Percentiles rank a stretch among this genome's conserved stretches.
Evolutionary conservation across 2,113 vertebrate species (phyloP).

Genomic region (Marcusenius ussheri): DNA sequence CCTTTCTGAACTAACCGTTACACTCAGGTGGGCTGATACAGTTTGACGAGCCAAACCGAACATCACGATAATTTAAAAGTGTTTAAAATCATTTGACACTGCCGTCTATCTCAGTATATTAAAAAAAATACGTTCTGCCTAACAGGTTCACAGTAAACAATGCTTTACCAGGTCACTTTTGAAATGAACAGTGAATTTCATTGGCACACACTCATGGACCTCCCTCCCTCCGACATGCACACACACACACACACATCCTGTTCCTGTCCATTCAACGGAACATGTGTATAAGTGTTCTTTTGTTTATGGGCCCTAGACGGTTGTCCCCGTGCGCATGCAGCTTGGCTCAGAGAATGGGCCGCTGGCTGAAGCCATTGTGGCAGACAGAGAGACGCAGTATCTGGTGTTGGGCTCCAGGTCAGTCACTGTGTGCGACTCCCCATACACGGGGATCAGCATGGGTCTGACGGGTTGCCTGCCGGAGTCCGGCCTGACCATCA

Average conservation of each 20-base stretch:
- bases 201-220: neutral
- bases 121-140: neutral
- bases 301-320: slow-evolving; percentile 19
- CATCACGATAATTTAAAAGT: neutral
- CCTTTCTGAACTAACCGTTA: slow-evolving; percentile 34
- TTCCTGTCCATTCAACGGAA: neutral
- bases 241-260: neutral
- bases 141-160: slow-evolving; percentile 1
- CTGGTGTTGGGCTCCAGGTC: slow-evolving; percentile 44
- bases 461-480: neutral
- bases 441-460: slow-evolving; percentile 29
- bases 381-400: slow-evolving; percentile 51
- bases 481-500: slow-evolving; percentile 40
- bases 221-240: neutral
- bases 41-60: slow-evolving; percentile 25
- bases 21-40: slow-evolving; percentile 31
- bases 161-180: neutral
- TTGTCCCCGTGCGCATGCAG: slow-evolving; percentile 38
- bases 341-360: slow-evolving; percentile 41
- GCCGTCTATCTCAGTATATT: neutral
- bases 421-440: slow-evolving; percentile 29
- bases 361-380: slow-evolving; percentile 34
- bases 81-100: neutral
- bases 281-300: neutral
- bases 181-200: neutral